Conservation (phyloP, 2,797 vertebrate genomes). For the Columba guinea region DNA sequence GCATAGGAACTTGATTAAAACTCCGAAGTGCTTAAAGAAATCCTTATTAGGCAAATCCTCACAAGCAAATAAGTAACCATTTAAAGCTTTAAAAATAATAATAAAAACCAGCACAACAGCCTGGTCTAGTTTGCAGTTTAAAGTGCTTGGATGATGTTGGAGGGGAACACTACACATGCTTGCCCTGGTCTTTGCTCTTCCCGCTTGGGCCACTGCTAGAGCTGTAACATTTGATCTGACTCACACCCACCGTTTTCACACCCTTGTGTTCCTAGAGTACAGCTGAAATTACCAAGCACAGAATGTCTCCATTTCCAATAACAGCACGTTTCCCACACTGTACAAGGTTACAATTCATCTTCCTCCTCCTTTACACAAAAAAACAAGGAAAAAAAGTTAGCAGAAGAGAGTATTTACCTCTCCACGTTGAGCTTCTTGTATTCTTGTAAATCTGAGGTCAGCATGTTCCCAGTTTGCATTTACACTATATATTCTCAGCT, state of each 20-base stretch:
- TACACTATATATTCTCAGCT: slow-evolving; percentile 96
- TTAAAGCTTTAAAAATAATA: neutral
- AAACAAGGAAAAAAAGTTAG: neutral
- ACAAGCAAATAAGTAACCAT: neutral
- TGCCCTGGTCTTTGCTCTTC: neutral
- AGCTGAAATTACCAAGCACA: neutral
- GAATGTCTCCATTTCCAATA: neutral
- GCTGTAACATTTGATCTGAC: neutral
- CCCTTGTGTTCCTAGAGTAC: neutral
- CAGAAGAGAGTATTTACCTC: slow-evolving; percentile 81
- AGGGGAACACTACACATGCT: neutral
- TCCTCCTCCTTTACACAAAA: neutral
- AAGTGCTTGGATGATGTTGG: neutral
- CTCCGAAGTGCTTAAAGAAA: neutral
- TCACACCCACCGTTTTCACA: neutral
- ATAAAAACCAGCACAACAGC: neutral
- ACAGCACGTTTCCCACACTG: accelerated
- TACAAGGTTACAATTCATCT: neutral
- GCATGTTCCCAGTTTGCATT: slow-evolving; percentile 93
- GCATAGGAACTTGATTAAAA: neutral
- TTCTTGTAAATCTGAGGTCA: slow-evolving; percentile 92
- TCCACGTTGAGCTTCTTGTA: slow-evolving; percentile 91
- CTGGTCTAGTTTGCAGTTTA: neutral
- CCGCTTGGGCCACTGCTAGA: neutral
- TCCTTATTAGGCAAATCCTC: neutral